Evolutionary conservation across 2,797 vertebrate genomes (phyloP).

Genomic region (Enteromius thamalakanensis): DNA sequence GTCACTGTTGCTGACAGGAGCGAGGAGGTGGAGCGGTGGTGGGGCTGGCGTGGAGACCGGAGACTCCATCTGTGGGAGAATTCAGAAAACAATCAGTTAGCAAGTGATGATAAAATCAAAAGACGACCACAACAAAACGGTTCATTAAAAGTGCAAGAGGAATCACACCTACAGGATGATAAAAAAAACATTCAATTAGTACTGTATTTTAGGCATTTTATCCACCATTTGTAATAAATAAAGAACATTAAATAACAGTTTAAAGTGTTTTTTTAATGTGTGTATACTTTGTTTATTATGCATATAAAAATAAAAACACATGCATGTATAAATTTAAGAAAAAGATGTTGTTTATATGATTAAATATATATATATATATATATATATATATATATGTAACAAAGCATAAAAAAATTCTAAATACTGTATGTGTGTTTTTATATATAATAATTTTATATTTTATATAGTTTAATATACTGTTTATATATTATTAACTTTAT

Average conservation of each 20-base stretch:
- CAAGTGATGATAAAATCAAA: conserved; percentile 56
- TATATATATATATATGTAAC: too few relatives aligned
- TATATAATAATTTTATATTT: too few relatives aligned
- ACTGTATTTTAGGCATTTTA: neutral
- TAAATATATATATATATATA: too few relatives aligned
- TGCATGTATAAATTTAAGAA: too few relatives aligned
- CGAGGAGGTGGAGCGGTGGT: conserved; percentile 92
- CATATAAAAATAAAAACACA: too few relatives aligned
- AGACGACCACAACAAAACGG: neutral
- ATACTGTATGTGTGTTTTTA: too few relatives aligned
- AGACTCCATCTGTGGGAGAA: conserved; percentile 90
- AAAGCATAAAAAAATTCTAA: too few relatives aligned
- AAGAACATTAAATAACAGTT: neutral
- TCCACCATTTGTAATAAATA: neutral
- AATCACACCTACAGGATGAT: neutral
- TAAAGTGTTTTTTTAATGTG: too few relatives aligned
- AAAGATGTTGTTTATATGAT: too few relatives aligned
- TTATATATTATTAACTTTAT: too few relatives aligned
- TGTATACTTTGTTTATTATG: too few relatives aligned
- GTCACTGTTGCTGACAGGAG: conserved; percentile 88
- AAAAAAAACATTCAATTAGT: neutral
- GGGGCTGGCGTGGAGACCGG: conserved; percentile 92
- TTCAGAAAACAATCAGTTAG: conserved; percentile 45
- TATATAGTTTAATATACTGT: too few relatives aligned
- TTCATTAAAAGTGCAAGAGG: neutral